Percentiles rank a stretch among this genome's conserved stretches.
Conservation (phyloP, 2,888 invertebrate genomes). For the Macrophya annulata region DNA sequence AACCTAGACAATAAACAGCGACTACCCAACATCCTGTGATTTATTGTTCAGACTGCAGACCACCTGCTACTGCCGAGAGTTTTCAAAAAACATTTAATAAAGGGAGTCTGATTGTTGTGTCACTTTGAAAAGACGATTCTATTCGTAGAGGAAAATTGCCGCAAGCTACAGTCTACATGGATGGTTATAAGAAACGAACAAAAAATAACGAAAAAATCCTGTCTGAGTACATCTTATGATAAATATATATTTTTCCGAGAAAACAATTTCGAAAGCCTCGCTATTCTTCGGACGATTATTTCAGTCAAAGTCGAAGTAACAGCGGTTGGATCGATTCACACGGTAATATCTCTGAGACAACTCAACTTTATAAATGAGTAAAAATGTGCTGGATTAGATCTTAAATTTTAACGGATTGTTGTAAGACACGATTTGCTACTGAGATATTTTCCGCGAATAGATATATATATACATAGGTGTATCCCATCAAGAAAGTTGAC, state of each 20-base stretch:
- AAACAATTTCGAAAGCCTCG: not conserved
- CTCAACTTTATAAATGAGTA: not conserved
- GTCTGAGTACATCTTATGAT: not conserved
- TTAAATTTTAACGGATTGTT: not conserved
- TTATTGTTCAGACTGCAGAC: conserved; percentile 35
- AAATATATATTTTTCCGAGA: conserved; percentile 1
- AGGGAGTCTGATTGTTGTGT: conserved; percentile 37
- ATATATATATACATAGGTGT: not conserved
- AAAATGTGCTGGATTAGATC: conserved; percentile 15
- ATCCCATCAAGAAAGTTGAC: not conserved
- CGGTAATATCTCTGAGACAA: not conserved
- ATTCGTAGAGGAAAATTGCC: conserved; percentile 11
- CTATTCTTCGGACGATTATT: not conserved
- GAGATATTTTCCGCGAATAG: conserved; percentile 13
- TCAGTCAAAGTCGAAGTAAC: not conserved
- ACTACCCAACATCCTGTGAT: conserved; percentile 21
- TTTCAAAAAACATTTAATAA: conserved; percentile 31
- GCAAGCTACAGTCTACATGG: not conserved
- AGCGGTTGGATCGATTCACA: not conserved
- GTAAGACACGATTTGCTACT: not conserved
- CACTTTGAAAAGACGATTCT: conserved; percentile 14
- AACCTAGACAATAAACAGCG: conserved; percentile 37
- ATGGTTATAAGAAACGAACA: not conserved
- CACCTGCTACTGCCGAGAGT: conserved; percentile 25
- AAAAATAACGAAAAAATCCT: not conserved